These are phyloP conservation scores for Rhea pennata DNA, from an alignment of 2,113 vertebrate genomes.

Conservation along the genomic window DNA sequence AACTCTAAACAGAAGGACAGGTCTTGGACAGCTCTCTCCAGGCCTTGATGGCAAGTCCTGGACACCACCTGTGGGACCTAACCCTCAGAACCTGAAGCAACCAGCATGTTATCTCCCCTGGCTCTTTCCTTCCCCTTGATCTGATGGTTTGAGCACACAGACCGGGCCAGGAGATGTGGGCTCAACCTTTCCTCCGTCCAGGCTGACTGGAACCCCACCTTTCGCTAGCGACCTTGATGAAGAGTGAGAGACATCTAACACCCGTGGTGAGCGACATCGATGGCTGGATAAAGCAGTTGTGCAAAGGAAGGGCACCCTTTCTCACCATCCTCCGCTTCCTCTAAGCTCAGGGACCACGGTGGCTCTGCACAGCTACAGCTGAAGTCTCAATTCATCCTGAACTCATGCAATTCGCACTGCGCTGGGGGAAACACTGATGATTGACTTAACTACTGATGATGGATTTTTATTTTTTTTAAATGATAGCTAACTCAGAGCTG, in stretches of 20 bases:
- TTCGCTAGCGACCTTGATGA: too few species aligned
- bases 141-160: too few species aligned
- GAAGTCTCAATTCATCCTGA: background rate
- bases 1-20: background rate
- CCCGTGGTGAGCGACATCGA: too few species aligned
- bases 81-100: too few species aligned
- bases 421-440: background rate
- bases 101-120: too few species aligned
- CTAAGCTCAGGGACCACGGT: background rate
- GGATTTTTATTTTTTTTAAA: background rate
- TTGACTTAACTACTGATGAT: background rate
- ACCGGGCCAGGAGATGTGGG: too few species aligned
- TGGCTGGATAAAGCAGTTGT: too few species aligned
- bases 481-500: background rate
- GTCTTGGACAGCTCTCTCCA: background rate
- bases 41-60: background rate
- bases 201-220: too few species aligned
- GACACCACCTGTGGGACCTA: background rate
- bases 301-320: background rate
- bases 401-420: background rate
- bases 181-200: too few species aligned
- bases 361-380: background rate
- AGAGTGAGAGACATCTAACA: too few species aligned
- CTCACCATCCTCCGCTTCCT: background rate
- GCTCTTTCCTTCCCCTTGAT: too few species aligned